Base-by-base conservation (phyloP, 2,888 invertebrate species). In the Mythimna pallens region DNA sequence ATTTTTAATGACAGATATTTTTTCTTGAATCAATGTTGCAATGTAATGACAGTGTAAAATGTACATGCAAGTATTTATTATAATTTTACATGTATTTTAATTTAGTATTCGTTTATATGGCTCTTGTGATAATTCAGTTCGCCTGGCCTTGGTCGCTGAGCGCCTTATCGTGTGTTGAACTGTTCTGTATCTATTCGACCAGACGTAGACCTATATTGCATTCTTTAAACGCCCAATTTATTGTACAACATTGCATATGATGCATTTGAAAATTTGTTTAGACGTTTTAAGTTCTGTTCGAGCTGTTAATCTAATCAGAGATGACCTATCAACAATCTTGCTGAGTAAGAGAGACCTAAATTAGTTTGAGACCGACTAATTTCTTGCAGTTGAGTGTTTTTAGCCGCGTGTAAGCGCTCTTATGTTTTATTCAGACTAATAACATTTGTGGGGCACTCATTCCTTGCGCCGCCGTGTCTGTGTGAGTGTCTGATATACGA, bases 81-180 rank as follows among this genome's bases (percentile, higher is more conserved):
- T 83, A 70, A 80, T 80, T 80, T 78, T 52, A 68, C 55, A 62
- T 58, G 43, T 71, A 78, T 70, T 74, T 69, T 7, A 47, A 47
- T 58, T 84, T 84, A 83, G 86, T 81, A 80, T 79, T 65, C 58
- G 61, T 76, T 84, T 70, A 80, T 86, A 81, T 83, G 79, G 68
- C 73, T 86, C 76, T 86, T 80, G 83, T 88, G 91, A 92, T 93
- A 92, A 91, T 87, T 89, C 80, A 81, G 87, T 81, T 78, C 87
- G 84, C 83, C 90, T 92, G 95, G 94, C 96, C 95, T 96, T 95
- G 95, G 91, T 89, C 73, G 83, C 43, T 70, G 91, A 90, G 91
- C 91, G 91, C 92, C 93, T 96, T 96, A 96, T 96, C 96, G 96
- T 96, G 87, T 96, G 95, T 95, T 96, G 96, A 96, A 96, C 96